phyloP scores from a whole-genome alignment of 2,888 invertebrate species.

The Chironomus tentans region DNA sequence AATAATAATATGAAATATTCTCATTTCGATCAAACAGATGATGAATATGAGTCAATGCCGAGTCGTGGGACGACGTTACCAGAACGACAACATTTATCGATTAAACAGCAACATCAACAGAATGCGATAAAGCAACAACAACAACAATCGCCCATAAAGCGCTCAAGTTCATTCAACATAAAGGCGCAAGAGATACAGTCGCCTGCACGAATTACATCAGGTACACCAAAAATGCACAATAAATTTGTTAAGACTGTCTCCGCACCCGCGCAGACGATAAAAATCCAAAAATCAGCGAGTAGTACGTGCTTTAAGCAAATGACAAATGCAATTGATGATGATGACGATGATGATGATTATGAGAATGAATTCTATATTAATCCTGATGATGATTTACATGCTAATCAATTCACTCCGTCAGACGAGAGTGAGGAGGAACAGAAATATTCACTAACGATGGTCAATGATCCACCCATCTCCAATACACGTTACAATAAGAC shows the following conservation, averaged over 20 bases:
- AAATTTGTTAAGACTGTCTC: constrained; percentile 14
- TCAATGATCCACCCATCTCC: constrained; percentile 36
- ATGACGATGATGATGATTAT: constrained; percentile 39
- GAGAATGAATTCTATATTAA: constrained; percentile 39
- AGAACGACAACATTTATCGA: constrained; percentile 21
- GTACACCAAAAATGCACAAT: constrained; percentile 26
- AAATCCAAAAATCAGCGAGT: constrained; percentile 41
- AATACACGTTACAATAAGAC: constrained; percentile 63
- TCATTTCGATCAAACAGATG: constrained; percentile 25
- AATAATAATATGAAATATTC: constrained; percentile 7
- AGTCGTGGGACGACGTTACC: neutral
- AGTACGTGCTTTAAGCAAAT: constrained; percentile 40
- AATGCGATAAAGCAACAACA: constrained; percentile 29
- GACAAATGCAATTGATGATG: constrained; percentile 34
- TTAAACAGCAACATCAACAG: constrained; percentile 22
- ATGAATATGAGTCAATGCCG: constrained; percentile 22
- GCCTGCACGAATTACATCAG: constrained; percentile 27
- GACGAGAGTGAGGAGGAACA: constrained; percentile 46
- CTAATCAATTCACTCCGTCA: constrained; percentile 36
- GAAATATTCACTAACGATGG: constrained; percentile 34
- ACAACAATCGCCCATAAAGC: constrained; percentile 46
- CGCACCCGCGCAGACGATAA: neutral
- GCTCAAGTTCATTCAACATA: constrained; percentile 58
- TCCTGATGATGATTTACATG: constrained; percentile 37
- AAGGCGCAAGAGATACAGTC: constrained; percentile 35